phyloP scores from a whole-genome alignment of 2,888 invertebrate species.

The Aplocera efformata region DNA sequence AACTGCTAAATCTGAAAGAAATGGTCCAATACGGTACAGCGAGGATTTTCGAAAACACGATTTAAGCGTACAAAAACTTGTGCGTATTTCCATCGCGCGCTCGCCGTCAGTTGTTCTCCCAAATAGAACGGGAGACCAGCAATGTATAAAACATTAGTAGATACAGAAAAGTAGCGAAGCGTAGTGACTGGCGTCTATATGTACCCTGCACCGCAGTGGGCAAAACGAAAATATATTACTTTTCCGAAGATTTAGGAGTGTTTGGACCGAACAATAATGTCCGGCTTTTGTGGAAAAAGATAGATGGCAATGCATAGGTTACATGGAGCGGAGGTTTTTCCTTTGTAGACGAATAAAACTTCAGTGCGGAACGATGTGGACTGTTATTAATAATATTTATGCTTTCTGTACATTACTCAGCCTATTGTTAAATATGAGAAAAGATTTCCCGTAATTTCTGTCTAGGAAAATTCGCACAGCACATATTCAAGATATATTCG shows the following conservation, averaged over 20 bases:
- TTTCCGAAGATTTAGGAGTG: conserved; percentile 81
- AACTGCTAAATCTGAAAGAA: conserved; percentile 49
- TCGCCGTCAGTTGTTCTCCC: conserved; percentile 35
- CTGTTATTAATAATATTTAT: conserved; percentile 77
- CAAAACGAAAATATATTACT: conserved; percentile 82
- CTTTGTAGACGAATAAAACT: conserved; percentile 76
- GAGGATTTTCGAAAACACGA: conserved; percentile 52
- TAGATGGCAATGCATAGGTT: conserved; percentile 80
- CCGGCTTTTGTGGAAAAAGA: conserved; percentile 82
- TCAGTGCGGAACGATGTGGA: conserved; percentile 56
- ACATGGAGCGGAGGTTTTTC: conserved; percentile 74
- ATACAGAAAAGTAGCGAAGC: conserved; percentile 70
- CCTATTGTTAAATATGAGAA: conserved; percentile 55
- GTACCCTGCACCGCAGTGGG: conserved; percentile 68
- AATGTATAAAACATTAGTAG: conserved; percentile 77
- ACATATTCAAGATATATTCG: conserved; percentile 17
- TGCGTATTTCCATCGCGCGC: conserved; percentile 52
- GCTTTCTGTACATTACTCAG: conserved; percentile 57
- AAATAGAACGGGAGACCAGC: conserved; percentile 43
- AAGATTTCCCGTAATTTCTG: conserved; percentile 52
- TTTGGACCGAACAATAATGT: conserved; percentile 82
- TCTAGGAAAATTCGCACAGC: conserved; percentile 34
- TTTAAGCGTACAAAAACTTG: conserved; percentile 50
- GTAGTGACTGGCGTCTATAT: conserved; percentile 59
- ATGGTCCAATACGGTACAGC: conserved; percentile 54